Conservation (phyloP, 2,113 vertebrate species). For the Cervus canadensis region DNA sequence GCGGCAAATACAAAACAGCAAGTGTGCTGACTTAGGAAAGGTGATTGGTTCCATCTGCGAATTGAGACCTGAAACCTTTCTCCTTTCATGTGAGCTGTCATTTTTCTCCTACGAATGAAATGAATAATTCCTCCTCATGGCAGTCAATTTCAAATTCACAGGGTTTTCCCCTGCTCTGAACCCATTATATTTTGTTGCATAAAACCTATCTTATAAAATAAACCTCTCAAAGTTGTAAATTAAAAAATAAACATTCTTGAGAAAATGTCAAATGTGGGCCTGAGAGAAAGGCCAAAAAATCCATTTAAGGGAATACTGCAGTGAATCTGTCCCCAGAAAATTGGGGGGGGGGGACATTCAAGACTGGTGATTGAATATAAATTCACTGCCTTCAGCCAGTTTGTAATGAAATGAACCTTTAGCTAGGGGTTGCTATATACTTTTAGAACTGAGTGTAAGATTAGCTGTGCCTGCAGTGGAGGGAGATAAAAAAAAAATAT, state of each 20-base stretch:
- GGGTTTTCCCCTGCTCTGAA: neutral
- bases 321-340: constrained; percentile 37
- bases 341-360: neutral
- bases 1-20: neutral
- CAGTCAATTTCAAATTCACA: constrained; percentile 50
- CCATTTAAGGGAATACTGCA: neutral
- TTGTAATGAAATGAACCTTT: constrained; percentile 21
- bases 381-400: constrained; percentile 26
- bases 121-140: constrained; percentile 50
- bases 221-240: constrained; percentile 49
- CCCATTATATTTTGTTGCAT: constrained; percentile 61
- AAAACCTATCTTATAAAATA: constrained; percentile 58
- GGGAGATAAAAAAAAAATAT: neutral
- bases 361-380: constrained; percentile 42
- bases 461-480: neutral
- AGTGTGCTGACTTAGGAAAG: constrained; percentile 10
- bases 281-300: constrained; percentile 69
- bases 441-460: neutral
- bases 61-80: constrained; percentile 56
- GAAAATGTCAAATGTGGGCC: constrained; percentile 65
- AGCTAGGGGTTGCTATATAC: constrained; percentile 38
- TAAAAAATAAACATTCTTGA: constrained; percentile 67
- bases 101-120: constrained; percentile 58
- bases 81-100: constrained; percentile 34
- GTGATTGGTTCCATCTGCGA: constrained; percentile 16